A percentile compares a stretch with the other conserved stretches of the same genome.
These are phyloP conservation scores for Glossophaga mutica DNA, from an alignment of 2,797 vertebrate species.

Conservation along the genomic window DNA sequence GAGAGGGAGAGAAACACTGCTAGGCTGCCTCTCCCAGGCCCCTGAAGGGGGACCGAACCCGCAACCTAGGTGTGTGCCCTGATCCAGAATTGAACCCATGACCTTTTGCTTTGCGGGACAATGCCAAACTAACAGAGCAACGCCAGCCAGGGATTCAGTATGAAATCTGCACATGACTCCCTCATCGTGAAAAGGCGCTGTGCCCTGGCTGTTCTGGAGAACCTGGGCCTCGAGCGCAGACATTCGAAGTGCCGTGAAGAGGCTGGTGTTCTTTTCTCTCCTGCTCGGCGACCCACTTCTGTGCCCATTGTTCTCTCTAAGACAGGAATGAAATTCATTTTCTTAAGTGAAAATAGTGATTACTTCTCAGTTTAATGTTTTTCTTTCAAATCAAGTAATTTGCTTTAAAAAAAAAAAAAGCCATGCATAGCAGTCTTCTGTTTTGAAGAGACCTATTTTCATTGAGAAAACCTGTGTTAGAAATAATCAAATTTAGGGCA, in stretches of 20 bases:
- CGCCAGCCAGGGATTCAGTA: background rate
- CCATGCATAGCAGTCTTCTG: background rate
- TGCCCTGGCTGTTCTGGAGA: background rate
- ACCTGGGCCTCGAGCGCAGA: background rate
- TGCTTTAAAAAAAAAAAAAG: background rate
- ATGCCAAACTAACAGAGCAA: background rate
- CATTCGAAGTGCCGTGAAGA: background rate
- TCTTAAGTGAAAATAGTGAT: background rate
- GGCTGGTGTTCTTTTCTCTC: background rate
- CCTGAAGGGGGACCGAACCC: background rate
- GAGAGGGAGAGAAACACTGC: background rate
- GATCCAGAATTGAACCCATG: background rate
- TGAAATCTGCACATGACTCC: background rate
- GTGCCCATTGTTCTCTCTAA: background rate
- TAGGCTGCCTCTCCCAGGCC: background rate
- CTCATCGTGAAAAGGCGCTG: background rate
- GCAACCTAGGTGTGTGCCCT: background rate
- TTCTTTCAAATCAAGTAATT: background rate
- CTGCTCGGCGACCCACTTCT: background rate
- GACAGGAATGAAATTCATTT: background rate
- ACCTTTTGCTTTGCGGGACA: background rate
- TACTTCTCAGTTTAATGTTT: background rate
- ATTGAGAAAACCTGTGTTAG: background rate
- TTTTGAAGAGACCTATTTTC: background rate
- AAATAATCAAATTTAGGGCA: background rate